A percentile compares a stretch with the other conserved stretches of the same genome.
Conservation (phyloP, 1,140 invertebrate genomes). For the Helicoverpa zea region DNA sequence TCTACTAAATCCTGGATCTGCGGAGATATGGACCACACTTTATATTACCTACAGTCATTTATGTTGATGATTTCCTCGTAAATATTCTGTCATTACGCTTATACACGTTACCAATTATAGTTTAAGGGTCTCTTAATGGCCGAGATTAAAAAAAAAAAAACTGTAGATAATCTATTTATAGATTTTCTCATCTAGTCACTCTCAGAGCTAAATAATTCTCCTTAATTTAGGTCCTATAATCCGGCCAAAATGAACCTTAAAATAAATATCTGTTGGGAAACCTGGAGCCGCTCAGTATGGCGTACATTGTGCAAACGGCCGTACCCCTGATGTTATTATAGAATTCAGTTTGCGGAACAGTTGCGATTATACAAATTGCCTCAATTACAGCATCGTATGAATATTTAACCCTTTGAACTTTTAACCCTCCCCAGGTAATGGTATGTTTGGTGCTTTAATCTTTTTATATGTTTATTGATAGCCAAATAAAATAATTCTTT, state of each 20-base stretch:
- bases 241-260: background rate
- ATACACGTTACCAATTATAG: too few species aligned
- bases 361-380: constrained; percentile 51
- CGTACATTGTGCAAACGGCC: constrained; percentile 37
- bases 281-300: background rate
- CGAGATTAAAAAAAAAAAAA: too few species aligned
- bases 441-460: constrained; percentile 19
- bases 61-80: background rate
- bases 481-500: constrained; percentile 29
- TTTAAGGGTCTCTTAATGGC: too few species aligned
- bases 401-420: constrained; percentile 42
- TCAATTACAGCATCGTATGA: constrained; percentile 48
- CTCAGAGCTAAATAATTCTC: background rate
- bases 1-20: constrained; percentile 5
- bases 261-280: constrained; percentile 13
- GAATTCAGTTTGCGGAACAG: constrained; percentile 50
- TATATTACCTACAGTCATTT: background rate
- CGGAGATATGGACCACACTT: background rate
- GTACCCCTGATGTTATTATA: constrained; percentile 43
- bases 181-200: background rate
- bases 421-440: constrained; percentile 36
- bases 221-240: background rate
- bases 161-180: background rate
- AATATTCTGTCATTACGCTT: background rate
- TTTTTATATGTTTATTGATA: constrained; percentile 41